Conservation (phyloP, 2,888 invertebrate species). For the Eupeodes luniger region DNA sequence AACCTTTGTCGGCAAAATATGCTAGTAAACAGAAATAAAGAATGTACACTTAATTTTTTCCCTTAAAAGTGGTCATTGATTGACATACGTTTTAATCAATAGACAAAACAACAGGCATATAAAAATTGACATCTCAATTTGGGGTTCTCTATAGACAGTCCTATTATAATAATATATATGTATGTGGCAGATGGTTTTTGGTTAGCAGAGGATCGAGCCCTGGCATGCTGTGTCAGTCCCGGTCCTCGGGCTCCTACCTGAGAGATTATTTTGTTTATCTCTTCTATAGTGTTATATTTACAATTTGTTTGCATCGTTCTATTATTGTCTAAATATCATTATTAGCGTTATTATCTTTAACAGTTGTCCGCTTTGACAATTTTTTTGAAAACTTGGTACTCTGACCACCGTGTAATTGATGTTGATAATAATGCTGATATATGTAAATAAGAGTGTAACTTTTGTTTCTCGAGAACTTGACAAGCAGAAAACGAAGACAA, state of each 20-base stretch:
- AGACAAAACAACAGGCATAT: not conserved
- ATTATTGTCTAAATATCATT: conserved; percentile 68
- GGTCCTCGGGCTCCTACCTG: not conserved
- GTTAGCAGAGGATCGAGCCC: conserved; percentile 11
- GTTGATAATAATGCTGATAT: conserved; percentile 37
- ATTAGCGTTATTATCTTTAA: conserved; percentile 66
- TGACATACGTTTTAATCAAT: conserved; percentile 1
- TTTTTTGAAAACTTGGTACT: conserved; percentile 3
- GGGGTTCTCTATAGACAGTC: not conserved
- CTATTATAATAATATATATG: not conserved
- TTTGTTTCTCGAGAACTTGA: conserved; percentile 3
- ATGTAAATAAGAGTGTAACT: conserved; percentile 15
- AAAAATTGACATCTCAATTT: conserved; percentile 28
- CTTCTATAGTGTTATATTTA: conserved; percentile 57
- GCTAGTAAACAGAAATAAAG: not conserved
- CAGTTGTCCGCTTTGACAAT: conserved; percentile 59
- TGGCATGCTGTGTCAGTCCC: not conserved
- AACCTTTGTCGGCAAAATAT: conserved; percentile 56
- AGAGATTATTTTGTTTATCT: conserved; percentile 52
- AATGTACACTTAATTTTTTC: conserved; percentile 1
- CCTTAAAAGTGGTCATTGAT: conserved; percentile 32
- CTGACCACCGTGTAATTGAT: conserved; percentile 63
- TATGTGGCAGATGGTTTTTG: conserved; percentile 41
- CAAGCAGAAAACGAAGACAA: not conserved
- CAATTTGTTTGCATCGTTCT: conserved; percentile 59